phyloP scores from a whole-genome alignment of 2,797 vertebrate genomes.

The Melanogrammus aeglefinus region DNA sequence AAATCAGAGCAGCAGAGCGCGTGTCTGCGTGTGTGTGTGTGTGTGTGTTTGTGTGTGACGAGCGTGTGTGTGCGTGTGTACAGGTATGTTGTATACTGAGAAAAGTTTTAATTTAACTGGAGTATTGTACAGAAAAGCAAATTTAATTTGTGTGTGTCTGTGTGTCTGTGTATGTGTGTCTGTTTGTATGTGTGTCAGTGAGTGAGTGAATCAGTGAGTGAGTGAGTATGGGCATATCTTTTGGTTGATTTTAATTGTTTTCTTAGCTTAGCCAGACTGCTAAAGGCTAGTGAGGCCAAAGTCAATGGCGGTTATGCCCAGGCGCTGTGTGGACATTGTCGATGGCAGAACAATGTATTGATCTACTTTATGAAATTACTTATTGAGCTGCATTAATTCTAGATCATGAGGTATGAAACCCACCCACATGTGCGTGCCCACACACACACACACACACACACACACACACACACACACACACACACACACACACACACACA shows the following conservation, averaged over 20 bases:
- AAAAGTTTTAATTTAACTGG: conserved; percentile 24
- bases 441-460: too few relatives aligned
- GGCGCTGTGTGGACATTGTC: too few relatives aligned
- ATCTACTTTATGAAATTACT: neutral
- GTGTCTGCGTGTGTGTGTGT: neutral
- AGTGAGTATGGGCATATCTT: neutral
- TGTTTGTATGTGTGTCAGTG: neutral
- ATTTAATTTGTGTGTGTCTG: too few relatives aligned
- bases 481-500: too few relatives aligned
- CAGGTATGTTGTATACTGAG: neutral
- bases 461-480: too few relatives aligned
- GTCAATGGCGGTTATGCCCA: neutral
- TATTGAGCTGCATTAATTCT: conserved; percentile 6
- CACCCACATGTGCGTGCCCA: too few relatives aligned
- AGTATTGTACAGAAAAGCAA: neutral
- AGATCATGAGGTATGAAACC: neutral
- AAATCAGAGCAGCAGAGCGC: conserved; percentile 24
- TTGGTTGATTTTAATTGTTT: neutral
- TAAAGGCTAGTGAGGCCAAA: neutral
- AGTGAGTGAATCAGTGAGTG: neutral
- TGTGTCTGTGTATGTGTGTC: too few relatives aligned
- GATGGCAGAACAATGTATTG: neutral
- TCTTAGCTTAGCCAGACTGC: neutral
- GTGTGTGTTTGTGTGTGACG: too few relatives aligned
- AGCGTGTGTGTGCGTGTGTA: too few relatives aligned